Base-by-base conservation (phyloP, 2,113 vertebrate genomes). In the Pachycephala philippinensis region DNA sequence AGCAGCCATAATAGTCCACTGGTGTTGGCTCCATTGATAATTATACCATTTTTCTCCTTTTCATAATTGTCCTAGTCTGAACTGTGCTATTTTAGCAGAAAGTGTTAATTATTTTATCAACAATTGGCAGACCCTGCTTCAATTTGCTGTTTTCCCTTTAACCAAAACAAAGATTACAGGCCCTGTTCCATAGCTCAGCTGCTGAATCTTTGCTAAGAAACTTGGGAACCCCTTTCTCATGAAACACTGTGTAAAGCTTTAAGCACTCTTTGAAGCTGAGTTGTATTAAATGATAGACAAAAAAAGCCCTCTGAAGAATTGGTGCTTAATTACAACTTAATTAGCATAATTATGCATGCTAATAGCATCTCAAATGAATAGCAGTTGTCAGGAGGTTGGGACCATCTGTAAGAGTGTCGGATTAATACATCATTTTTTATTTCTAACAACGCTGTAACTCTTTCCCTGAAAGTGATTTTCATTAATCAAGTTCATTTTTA, bases 331-430 rank as follows among this genome's bases (percentile, higher is more conserved):
- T 99, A 99, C 98, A 99, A 99, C 98, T 99, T 99, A 99, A 99
- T 99, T 99, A 99, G 99, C 99, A 99, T 99, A 99, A 99, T 99
- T 99, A 99, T 99, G 99, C 99, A 99, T 99, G 99, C 99, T 99
- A 99, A 99, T 99, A 99, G 99, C 98, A 99, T 99, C 99, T 99
- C 99, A 98, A 99, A 99, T 99, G 99, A 99, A 99, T 99, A 99
- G 99, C 98, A 99, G 98, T 99, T 99, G 99, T 99, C 99, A 99
- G 98, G 99, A 99, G 99, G 98, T 98, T 99, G 99, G 98, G 99
- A 99, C 99, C 99, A 99, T 99, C 99, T 99, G 99, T 99, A 99
- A 99, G 98, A 98, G 98, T 98, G 97, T 98, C 99, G 98, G 99
- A 99, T 99, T 99, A 99, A 99, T 99, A 99, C 99, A 99, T 99